Percentiles rank a stretch among this genome's conserved stretches.
These are phyloP conservation scores for Heliconius hortense DNA, from an alignment of 2,888 invertebrate species.

Conservation along the genomic window DNA sequence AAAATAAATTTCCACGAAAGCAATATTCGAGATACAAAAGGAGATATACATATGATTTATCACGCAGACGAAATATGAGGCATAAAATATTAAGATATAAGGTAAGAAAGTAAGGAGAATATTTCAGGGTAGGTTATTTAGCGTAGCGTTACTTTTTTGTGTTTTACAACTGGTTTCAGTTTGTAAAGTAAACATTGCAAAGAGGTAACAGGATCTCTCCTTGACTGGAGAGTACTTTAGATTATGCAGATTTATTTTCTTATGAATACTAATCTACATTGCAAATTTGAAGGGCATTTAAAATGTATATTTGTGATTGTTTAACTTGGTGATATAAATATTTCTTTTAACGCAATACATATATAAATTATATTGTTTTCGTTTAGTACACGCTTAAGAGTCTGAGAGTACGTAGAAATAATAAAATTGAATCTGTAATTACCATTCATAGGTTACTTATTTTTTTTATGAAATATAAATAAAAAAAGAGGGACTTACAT, in stretches of 20 bases:
- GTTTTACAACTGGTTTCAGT: slow-evolving; percentile 16
- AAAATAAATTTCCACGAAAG: slow-evolving; percentile 22
- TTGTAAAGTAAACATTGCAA: slow-evolving; percentile 36
- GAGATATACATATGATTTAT: slow-evolving; percentile 32
- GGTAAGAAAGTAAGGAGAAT: slow-evolving; percentile 21
- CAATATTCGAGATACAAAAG: slow-evolving; percentile 29
- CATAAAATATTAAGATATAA: slow-evolving; percentile 32
- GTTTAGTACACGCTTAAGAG: not conserved
- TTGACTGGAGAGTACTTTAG: slow-evolving; percentile 8
- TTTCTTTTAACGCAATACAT: not conserved
- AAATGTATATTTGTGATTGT: not conserved
- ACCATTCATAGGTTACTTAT: not conserved
- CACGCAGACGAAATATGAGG: slow-evolving; percentile 29
- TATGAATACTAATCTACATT: slow-evolving; percentile 19
- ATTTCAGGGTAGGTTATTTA: slow-evolving; percentile 9
- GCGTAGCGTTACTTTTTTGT: slow-evolving; percentile 15
- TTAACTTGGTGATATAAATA: not conserved
- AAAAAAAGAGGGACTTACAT: slow-evolving; percentile 81
- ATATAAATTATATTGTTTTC: not conserved
- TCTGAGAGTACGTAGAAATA: not conserved
- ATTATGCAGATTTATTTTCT: slow-evolving; percentile 25
- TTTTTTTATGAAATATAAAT: not conserved
- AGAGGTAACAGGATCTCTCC: slow-evolving; percentile 22
- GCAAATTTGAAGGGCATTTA: slow-evolving; percentile 3
- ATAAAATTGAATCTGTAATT: not conserved